Evolutionary conservation across 2,113 vertebrate species (phyloP).

Genomic region (Nesospiza acunhae): DNA sequence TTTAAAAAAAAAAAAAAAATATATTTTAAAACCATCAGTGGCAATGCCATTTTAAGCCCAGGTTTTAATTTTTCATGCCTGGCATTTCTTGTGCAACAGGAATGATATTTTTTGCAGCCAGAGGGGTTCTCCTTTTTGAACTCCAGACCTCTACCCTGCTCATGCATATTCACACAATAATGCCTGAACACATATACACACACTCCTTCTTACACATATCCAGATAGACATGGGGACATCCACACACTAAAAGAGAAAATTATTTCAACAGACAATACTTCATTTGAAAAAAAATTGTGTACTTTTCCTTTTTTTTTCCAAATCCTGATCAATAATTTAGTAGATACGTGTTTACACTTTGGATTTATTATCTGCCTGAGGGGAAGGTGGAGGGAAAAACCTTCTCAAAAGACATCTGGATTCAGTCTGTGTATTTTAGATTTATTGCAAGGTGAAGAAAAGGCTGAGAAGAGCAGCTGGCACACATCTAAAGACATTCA

Average conservation of each 20-base stretch:
- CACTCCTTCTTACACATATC: not conserved
- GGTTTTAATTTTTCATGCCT: not conserved
- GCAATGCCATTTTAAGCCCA: not conserved
- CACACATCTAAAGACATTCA: not conserved
- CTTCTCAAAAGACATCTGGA: not conserved
- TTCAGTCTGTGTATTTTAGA: not conserved
- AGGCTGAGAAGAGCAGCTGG: not conserved
- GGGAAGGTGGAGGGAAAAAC: not conserved
- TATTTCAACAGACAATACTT: not conserved
- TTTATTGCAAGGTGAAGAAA: not conserved
- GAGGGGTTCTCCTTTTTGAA: not conserved
- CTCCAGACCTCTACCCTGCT: not conserved
- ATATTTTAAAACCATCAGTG: not conserved
- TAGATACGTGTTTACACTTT: not conserved
- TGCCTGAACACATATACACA: not conserved
- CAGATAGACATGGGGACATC: not conserved
- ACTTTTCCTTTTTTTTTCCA: accelerated
- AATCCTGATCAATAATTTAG: not conserved
- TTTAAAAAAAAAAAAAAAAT: not conserved
- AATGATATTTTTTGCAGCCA: not conserved
- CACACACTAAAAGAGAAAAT: not conserved
- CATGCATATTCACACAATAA: not conserved
- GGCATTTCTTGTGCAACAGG: not conserved
- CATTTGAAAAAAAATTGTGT: not conserved
- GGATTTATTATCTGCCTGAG: not conserved